A percentile compares a stretch with the other conserved stretches of the same genome.
Evolutionary conservation across 23 tunicate species (phyloP).

Genomic region (Ciona savignyi): DNA sequence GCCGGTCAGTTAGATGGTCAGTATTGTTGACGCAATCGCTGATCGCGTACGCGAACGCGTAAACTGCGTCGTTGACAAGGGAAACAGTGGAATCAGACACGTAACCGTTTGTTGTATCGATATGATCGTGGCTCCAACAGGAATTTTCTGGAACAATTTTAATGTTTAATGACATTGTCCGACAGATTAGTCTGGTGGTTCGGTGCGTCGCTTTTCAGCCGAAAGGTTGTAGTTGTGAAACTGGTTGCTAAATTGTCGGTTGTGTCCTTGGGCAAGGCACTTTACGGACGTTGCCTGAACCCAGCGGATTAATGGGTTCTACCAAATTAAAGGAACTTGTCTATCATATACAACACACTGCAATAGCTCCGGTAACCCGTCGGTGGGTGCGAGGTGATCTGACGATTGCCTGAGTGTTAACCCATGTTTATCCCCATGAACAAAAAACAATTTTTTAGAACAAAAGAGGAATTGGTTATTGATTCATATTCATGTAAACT

Average conservation of each 20-base stretch:
- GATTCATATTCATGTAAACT: too few relatives aligned
- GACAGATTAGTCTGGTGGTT: slow-evolving; percentile 14
- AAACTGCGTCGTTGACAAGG: slow-evolving; percentile 20
- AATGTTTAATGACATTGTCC: not conserved
- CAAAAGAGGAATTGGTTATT: too few relatives aligned
- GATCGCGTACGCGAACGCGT: slow-evolving; percentile 28
- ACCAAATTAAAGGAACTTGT: too few relatives aligned
- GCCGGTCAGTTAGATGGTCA: not conserved
- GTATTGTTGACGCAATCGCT: slow-evolving; percentile 16
- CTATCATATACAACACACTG: too few relatives aligned
- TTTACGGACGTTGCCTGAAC: too few relatives aligned
- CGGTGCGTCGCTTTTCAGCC: too few relatives aligned
- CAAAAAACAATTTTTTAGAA: too few relatives aligned
- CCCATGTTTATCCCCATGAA: not conserved
- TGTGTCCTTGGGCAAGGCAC: too few relatives aligned
- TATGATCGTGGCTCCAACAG: slow-evolving; percentile 10
- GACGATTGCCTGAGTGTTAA: not conserved
- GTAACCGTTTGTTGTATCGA: slow-evolving; percentile 21
- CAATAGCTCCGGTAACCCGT: too few relatives aligned
- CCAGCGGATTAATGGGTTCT: too few relatives aligned
- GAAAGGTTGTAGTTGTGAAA: too few relatives aligned
- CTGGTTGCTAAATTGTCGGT: too few relatives aligned
- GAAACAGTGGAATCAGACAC: slow-evolving; percentile 31
- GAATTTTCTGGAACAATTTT: slow-evolving; percentile 11
- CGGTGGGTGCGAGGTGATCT: slow-evolving; percentile 3